Evolutionary conservation across 2,888 invertebrate genomes (phyloP), one percentile per base, ranked within the genome.

Genomic region (Eledona agricola): DNA sequence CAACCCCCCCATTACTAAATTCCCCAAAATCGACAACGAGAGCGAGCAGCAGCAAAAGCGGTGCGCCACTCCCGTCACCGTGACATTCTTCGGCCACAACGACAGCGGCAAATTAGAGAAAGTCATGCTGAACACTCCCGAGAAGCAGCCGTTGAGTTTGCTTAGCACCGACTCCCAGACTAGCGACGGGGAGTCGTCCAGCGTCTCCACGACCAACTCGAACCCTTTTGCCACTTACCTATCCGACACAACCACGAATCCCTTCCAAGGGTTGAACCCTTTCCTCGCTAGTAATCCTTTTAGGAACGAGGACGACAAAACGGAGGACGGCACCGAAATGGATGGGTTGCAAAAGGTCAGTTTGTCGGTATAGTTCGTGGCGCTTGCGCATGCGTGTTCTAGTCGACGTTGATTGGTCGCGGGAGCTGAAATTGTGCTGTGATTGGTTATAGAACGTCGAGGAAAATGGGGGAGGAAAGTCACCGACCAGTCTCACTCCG

Each of bases 11-110:
- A 50, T 58, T n/a, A 57, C 53, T 5, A 62, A 60, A 53, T 58
- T 61, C 40, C 51, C 64, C 54, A 59, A 60, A 61, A 58, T 67
- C 35, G 40, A 57, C 37, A 62, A 62, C 53, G 60, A 47, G 11
- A 16, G 7, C 34, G 59, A 71, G 20, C 25, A 71, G 20, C 25
- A 12, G 60, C 56, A 16, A 57, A 45, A 71, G 58, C 70, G 77
- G 31, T 76, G 76, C 59, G 71, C 75, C 2, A 77, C 79, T 0
- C 80, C 83, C 1, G 84, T 86, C 10, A 85, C 85, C 0, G 84
- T 86, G 4, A 86, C 85, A 2, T 81, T 81, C 67, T 81, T 81
- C 64, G 74, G 75, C 1, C 74, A 77, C 50, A 72, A 72, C 40
- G 74, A 77, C 47, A 64, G 63, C 26, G 73, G 74, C 6, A 70